Conservation (phyloP, 2,888 invertebrate species). For the Pherbina coryleti region DNA sequence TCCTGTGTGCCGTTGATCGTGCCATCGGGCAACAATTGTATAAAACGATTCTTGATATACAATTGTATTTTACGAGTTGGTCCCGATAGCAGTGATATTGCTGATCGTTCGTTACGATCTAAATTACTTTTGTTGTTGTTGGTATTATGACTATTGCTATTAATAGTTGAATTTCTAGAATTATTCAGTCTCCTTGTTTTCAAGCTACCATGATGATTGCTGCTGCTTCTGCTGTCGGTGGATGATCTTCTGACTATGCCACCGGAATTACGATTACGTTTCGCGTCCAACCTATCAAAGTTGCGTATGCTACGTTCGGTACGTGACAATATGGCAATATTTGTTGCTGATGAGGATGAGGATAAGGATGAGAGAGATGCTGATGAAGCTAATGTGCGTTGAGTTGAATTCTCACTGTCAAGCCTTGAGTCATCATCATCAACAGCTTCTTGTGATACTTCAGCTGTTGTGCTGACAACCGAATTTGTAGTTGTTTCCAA, state of each 20-base stretch:
- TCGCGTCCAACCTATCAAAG: conserved; percentile 20
- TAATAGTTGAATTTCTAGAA: conserved; percentile 63
- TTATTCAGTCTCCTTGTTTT: conserved; percentile 70
- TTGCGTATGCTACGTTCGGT: conserved; percentile 67
- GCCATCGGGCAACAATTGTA: conserved; percentile 87
- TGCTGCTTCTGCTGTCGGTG: conserved; percentile 8
- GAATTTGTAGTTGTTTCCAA: conserved; percentile 19
- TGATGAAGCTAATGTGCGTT: conserved; percentile 47
- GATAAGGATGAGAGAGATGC: conserved; percentile 41
- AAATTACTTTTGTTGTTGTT: conserved; percentile 59
- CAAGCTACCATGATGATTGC: conserved; percentile 55
- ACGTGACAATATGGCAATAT: conserved; percentile 60
- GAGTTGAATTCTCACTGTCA: conserved; percentile 24
- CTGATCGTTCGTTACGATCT: conserved; percentile 76
- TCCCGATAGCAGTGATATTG: conserved; percentile 85
- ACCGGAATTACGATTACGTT: conserved; percentile 36
- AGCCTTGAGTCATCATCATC: conserved; percentile 32
- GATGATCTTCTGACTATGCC: conserved; percentile 47
- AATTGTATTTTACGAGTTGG: conserved; percentile 86
- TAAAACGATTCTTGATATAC: conserved; percentile 86
- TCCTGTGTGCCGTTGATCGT: conserved; percentile 87
- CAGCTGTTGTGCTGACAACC: conserved; percentile 22
- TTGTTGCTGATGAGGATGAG: conserved; percentile 37
- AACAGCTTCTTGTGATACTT: conserved; percentile 40
- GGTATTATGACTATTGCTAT: conserved; percentile 55